Conservation (phyloP, 2,797 vertebrate genomes). For the Sebastes itinus region DNA sequence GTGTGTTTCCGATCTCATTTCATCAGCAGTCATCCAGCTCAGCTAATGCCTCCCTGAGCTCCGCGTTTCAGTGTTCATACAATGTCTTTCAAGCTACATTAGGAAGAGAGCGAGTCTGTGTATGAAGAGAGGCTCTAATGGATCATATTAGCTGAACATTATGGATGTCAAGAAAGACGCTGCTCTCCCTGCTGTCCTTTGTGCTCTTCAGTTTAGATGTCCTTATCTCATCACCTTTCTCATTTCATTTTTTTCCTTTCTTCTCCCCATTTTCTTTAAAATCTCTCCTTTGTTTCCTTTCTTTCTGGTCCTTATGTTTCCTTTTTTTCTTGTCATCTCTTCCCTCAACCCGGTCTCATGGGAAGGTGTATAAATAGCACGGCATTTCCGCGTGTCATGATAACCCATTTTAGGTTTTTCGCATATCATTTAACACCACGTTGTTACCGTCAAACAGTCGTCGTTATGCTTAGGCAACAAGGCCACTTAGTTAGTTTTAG, state of each 20-base stretch:
- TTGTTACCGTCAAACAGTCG: too few relatives aligned
- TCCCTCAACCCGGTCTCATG: too few relatives aligned
- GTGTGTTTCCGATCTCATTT: conserved; percentile 59
- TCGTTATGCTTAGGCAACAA: too few relatives aligned
- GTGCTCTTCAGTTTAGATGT: conserved; percentile 3
- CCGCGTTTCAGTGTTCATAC: conserved; percentile 51
- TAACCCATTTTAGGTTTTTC: too few relatives aligned
- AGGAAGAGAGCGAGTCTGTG: conserved; percentile 32
- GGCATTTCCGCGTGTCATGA: too few relatives aligned
- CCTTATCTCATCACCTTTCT: background rate
- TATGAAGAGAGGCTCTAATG: conserved; percentile 33
- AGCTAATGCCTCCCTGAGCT: conserved; percentile 50
- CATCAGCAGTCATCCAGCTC: conserved; percentile 54
- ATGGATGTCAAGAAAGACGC: conserved; percentile 22
- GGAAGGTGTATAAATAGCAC: too few relatives aligned
- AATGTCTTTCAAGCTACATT: conserved; percentile 73
- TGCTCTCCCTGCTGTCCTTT: background rate
- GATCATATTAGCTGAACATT: conserved; percentile 49
- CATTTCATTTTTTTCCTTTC: background rate
- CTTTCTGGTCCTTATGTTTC: background rate
- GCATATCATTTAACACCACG: too few relatives aligned
- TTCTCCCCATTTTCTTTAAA: background rate
- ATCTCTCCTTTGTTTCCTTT: background rate
- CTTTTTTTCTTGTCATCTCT: background rate
- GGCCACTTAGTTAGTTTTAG: too few relatives aligned